Evolutionary conservation across 2,113 vertebrate species (phyloP), one percentile per base, ranked within the genome.

Genomic region (Poeciliopsis retropinna): DNA sequence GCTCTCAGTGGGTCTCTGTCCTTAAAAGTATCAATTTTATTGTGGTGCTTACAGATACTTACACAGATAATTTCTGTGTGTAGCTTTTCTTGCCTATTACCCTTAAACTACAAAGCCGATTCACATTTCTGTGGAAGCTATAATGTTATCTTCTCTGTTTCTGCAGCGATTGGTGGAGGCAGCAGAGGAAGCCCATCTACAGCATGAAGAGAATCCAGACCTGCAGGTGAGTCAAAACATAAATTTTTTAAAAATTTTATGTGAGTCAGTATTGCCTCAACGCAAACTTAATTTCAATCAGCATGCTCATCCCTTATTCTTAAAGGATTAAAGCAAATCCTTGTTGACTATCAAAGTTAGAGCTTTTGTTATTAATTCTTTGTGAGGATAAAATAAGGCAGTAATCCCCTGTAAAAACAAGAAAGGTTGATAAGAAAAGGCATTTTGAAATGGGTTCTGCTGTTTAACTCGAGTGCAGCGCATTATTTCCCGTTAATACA

Each of bases 101-200:
- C 77, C 73, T 79, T 76, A 54, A 75, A 30, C 71, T 37, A 34
- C 29, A 70, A 72, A 65, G 2, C 81, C 66, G 67, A 39, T 75
- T 74, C 19, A 64, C 28, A 37, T 81, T 69, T 63, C 19, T 70
- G 17, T 19, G 79, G 13, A 81, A 60, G 14, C 39, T 51, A 1
- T 72, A 69, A 0, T 11, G 0, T 67, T 67, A 64, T 39, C 14
- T 41, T 39, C 25, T 73, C n/a, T 67, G 7, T 25, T 70, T 30
- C 25, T 85, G 17, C 65, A 99, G 98, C 95, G 97, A 62, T 95
- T 99, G 44, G 98, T 99, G 17, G 97, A 98, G 85, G 98, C 98
- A 63, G 98, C 98, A 70, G 98, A 99, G 86, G 97, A 98, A 77
- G 98, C 98, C 60, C 97, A 99, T 67, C 92, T 98, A 74, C 97